phyloP scores from a whole-genome alignment of 2,888 invertebrate genomes.

The Dryobotodes eremita region DNA sequence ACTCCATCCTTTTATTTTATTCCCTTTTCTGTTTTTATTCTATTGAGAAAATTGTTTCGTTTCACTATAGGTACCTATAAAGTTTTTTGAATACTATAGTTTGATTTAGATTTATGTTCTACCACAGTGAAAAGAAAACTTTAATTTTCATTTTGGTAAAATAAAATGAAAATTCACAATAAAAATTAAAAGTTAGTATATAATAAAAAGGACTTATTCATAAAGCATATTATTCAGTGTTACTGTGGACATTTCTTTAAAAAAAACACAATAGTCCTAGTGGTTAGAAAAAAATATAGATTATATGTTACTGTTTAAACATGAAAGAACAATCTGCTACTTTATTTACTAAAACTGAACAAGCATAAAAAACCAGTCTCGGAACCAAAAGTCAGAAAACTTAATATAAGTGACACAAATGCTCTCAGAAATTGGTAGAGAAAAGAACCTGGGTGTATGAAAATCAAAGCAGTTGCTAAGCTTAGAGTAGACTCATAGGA shows the following conservation, averaged over 20 bases:
- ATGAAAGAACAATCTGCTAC: neutral
- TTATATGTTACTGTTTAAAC: neutral
- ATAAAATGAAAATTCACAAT: neutral
- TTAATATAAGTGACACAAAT: constrained; percentile 2
- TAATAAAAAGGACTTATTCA: neutral
- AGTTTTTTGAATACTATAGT: constrained; percentile 36
- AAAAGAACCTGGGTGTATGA: neutral
- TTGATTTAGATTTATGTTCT: constrained; percentile 25
- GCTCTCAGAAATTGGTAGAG: neutral
- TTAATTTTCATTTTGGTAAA: neutral
- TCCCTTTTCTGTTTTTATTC: constrained; percentile 85
- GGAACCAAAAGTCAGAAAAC: neutral
- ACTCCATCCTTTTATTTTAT: constrained; percentile 88
- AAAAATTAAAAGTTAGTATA: neutral
- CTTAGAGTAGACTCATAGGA: neutral
- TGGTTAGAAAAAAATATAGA: neutral
- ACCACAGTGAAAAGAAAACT: rapidly evolving
- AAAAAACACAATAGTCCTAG: neutral
- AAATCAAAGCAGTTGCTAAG: neutral
- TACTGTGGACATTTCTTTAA: neutral
- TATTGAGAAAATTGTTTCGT: constrained; percentile 83
- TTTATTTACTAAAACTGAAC: neutral
- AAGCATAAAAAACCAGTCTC: neutral
- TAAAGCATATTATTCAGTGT: neutral
- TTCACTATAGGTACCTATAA: constrained; percentile 61